Conservation (phyloP, 2,113 vertebrate genomes). For the Tupaia tana region DNA sequence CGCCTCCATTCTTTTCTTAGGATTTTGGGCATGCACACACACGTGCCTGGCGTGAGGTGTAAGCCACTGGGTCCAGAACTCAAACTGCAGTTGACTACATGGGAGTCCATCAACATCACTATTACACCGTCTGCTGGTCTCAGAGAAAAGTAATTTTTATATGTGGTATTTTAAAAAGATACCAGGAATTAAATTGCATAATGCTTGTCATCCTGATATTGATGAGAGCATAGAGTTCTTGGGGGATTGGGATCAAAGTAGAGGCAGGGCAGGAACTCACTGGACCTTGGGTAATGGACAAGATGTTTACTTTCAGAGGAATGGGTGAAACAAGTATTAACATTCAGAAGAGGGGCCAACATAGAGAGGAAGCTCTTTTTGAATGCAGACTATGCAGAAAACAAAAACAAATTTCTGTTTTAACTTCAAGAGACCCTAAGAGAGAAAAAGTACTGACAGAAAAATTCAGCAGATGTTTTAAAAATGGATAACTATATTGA, state of each 20-base stretch:
- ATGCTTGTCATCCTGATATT: not conserved
- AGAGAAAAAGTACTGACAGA: not conserved
- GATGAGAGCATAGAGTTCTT: not conserved
- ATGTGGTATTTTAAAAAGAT: not conserved
- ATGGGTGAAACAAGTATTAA: not conserved
- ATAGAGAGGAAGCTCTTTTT: not conserved
- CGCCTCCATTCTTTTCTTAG: no score
- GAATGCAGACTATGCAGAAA: not conserved
- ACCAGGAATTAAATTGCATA: not conserved
- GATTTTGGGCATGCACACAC: no score
- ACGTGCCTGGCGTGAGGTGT: no score
- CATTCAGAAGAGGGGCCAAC: not conserved
- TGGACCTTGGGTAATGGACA: not conserved
- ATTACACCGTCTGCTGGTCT: no score
- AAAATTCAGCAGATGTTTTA: not conserved
- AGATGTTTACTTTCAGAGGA: not conserved
- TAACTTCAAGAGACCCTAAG: not conserved
- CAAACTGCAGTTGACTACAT: no score
- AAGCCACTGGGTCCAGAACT: no score
- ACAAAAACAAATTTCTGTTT: not conserved
- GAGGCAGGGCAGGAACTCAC: not conserved
- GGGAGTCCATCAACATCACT: no score
- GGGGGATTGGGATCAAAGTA: not conserved
- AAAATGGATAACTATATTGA: not conserved
- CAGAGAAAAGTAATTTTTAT: no score